Evolutionary conservation across 2,888 invertebrate genomes (phyloP), one percentile per base, ranked within the genome.

Genomic region (Pachycephus smyrnensis): DNA sequence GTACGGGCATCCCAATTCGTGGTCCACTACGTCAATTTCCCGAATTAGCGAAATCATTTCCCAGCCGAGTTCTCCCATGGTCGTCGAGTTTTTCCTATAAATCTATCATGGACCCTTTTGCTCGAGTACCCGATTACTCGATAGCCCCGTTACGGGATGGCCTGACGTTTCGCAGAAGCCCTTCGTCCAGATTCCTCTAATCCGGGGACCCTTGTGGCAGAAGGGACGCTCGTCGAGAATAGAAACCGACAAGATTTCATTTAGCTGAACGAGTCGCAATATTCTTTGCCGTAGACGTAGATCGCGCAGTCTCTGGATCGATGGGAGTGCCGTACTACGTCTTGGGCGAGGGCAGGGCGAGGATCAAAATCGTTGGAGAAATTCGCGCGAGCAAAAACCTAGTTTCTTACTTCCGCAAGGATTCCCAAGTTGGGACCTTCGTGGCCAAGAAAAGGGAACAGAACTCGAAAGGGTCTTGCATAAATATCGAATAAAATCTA

Each of bases 21-120:
- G 82, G 80, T 80, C 77, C 86, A 84, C 84, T 84, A 86, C 87
- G 82, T 86, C 86, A 84, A 86, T 89, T 84, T 83, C 80, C 82
- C 83, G 85, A 88, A 89, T 89, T 87, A 88, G 85, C 84, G 84
- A 82, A 87, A 89, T 88, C 83, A 87, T 86, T 86, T 86, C 84
- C 84, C 78, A 84, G 79, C 80, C 71, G 36, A 75, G 73, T 35
- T 71, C 36, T 68, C 78, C 36, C 74, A 23, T 55, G 55, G 55
- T 55, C 73, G 36, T 23, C 37, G 33, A 23, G 71, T 75, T 78
- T 78, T 78, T 78, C 79, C 80, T 69, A 80, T 82, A 83, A 84
- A 86, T 86, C 83, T 83, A 80, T 82, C 79, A 76, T 75, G 80
- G 81, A 76, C 79, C 75, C 75, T 75, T 73, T 11, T 73, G 31